Evolutionary conservation across 2,888 invertebrate species (phyloP).

Genomic region (Philaethria dido): DNA sequence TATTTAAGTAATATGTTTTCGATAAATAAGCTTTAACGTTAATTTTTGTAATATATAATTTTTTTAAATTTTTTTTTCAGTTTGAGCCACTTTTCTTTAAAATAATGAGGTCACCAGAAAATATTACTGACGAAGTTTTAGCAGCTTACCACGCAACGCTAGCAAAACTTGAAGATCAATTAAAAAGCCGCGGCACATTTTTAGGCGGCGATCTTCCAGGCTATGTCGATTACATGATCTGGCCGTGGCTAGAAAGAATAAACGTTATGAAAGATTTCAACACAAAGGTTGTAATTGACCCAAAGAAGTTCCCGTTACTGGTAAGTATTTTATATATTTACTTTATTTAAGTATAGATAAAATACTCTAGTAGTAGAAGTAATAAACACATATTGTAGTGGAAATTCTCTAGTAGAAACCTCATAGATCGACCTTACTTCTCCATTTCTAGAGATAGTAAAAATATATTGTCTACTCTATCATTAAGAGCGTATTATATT

Average conservation of each 20-base stretch:
- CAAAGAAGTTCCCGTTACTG: slow-evolving; percentile 7
- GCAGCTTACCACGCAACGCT: neutral
- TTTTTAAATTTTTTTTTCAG: neutral
- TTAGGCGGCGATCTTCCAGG: neutral
- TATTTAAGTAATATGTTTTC: no score
- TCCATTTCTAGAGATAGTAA: no score
- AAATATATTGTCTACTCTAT: no score
- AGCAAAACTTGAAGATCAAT: neutral
- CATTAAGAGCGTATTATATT: no score
- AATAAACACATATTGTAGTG: no score
- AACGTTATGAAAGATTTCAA: neutral
- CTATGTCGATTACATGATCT: slow-evolving; percentile 12
- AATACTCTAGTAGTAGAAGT: no score
- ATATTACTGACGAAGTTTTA: neutral
- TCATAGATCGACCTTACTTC: no score
- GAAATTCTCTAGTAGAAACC: no score
- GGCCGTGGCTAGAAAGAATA: slow-evolving; percentile 10
- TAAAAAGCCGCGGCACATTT: neutral
- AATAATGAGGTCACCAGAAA: slow-evolving; percentile 5
- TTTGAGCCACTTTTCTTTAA: slow-evolving; percentile 1
- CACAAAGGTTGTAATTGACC: neutral
- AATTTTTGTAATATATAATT: neutral
- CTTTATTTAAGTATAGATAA: neutral
- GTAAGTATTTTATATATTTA: slow-evolving; percentile 5
- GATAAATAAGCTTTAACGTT: neutral